phyloP scores from a whole-genome alignment of 2,888 invertebrate species.

The Meloe dianella region DNA sequence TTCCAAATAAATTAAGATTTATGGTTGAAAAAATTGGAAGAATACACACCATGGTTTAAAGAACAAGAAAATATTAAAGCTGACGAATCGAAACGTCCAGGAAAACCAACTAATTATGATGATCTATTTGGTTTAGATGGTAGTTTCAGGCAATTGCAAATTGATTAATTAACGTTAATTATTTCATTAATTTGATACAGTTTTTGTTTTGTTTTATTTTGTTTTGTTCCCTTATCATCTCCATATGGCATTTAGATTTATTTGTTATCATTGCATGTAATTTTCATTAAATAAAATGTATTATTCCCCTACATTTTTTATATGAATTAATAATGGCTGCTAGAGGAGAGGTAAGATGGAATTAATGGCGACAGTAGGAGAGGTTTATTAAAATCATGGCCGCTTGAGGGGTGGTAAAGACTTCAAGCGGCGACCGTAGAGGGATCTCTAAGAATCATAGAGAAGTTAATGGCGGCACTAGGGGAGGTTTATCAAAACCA shows the following conservation, averaged over 20 bases:
- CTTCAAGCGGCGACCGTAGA: background rate
- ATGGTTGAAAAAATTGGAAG: conserved; percentile 81
- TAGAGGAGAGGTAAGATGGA: background rate
- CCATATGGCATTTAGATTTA: background rate
- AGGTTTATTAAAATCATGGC: background rate
- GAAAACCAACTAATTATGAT: conserved; percentile 84
- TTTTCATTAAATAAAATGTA: too few species aligned
- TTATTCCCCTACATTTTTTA: background rate
- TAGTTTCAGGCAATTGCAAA: conserved; percentile 82
- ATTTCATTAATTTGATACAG: too few species aligned
- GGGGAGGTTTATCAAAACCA: conserved; percentile 4
- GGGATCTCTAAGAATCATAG: too few species aligned
- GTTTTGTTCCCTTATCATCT: background rate
- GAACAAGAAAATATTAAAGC: conserved; percentile 80
- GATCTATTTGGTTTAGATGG: conserved; percentile 90
- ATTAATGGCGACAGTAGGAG: conserved; percentile 5
- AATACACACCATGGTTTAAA: conserved; percentile 79
- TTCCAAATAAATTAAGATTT: conserved; percentile 64
- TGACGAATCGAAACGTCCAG: conserved; percentile 80
- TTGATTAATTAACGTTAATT: conserved; percentile 65
- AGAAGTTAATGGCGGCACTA: conserved; percentile 7
- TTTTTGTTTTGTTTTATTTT: background rate
- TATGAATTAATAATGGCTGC: background rate
- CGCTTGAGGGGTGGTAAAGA: background rate
- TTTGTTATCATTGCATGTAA: background rate